These are phyloP conservation scores for Desmodus rotundus DNA, from an alignment of 2,113 vertebrate species.

Conservation along the genomic window DNA sequence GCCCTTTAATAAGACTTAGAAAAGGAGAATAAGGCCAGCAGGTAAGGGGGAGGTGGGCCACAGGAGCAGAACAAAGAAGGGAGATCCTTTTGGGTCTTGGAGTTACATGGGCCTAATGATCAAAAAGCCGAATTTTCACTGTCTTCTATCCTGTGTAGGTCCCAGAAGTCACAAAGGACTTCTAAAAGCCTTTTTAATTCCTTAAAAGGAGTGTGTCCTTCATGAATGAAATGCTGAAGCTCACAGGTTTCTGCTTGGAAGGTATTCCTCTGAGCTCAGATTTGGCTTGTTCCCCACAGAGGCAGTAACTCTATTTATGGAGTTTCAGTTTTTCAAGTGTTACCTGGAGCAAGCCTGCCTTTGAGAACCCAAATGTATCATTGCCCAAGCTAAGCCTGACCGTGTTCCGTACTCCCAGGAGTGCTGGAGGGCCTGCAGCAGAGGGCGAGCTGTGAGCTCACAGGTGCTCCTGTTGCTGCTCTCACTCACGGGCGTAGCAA, in stretches of 20 bases:
- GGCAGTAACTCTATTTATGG: constrained; percentile 42
- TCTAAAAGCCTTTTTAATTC: not conserved
- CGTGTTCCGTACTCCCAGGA: not conserved
- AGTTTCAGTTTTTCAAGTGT: constrained; percentile 40
- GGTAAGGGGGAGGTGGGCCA: not conserved
- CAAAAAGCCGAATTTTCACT: not conserved
- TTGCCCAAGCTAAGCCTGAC: not conserved
- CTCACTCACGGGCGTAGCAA: accelerated
- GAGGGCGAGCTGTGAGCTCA: not conserved
- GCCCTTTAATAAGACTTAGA: constrained; percentile 18
- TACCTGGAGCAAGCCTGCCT: constrained; percentile 42
- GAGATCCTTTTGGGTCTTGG: not conserved
- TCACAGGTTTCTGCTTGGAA: constrained; percentile 20
- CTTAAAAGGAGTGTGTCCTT: constrained; percentile 50
- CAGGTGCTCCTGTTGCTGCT: not conserved
- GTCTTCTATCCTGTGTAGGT: not conserved
- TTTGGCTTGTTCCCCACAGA: not conserved
- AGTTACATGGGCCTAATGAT: not conserved
- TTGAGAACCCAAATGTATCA: constrained; percentile 27
- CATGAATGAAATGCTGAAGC: not conserved
- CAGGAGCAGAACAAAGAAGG: not conserved
- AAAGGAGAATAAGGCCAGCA: not conserved
- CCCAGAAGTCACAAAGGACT: not conserved
- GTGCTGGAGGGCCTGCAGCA: not conserved
- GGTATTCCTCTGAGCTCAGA: constrained; percentile 46